Conservation (phyloP, 2,113 vertebrate species). For the Archilochus colubris region DNA sequence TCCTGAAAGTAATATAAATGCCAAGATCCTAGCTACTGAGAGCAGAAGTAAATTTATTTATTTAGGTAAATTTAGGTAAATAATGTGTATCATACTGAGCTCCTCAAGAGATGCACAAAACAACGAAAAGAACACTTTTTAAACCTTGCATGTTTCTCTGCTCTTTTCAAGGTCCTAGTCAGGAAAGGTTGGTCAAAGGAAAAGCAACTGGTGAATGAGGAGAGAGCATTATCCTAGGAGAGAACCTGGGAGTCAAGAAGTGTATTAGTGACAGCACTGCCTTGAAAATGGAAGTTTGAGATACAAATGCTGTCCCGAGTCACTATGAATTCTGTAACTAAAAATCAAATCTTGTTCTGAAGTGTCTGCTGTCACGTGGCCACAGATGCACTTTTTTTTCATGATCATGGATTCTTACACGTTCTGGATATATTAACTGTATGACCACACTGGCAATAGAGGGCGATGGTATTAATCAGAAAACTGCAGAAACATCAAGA, state of each 20-base stretch:
- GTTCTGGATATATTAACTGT: neutral
- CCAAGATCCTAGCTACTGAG: neutral
- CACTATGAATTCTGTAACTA: neutral
- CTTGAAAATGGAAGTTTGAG: neutral
- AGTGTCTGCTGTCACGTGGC: neutral
- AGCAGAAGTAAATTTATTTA: neutral
- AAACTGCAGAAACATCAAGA: neutral
- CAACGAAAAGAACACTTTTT: neutral
- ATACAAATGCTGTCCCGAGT: neutral
- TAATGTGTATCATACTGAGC: neutral
- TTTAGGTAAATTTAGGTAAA: neutral
- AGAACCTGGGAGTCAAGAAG: neutral
- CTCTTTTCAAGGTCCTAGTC: neutral
- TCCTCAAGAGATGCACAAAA: neutral
- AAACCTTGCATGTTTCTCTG: neutral
- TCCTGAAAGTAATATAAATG: neutral
- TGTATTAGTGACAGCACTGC: neutral
- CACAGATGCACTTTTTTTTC: neutral
- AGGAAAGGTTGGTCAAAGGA: neutral
- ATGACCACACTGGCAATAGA: neutral
- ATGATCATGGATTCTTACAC: fast-evolving
- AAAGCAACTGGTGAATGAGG: neutral
- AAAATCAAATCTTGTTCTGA: neutral
- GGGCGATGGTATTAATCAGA: neutral
- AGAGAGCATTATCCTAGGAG: neutral